A percentile compares a stretch with the other conserved stretches of the same genome.
phyloP scores from a whole-genome alignment of 2,113 vertebrate species.

The Leucopsar rothschildi region DNA sequence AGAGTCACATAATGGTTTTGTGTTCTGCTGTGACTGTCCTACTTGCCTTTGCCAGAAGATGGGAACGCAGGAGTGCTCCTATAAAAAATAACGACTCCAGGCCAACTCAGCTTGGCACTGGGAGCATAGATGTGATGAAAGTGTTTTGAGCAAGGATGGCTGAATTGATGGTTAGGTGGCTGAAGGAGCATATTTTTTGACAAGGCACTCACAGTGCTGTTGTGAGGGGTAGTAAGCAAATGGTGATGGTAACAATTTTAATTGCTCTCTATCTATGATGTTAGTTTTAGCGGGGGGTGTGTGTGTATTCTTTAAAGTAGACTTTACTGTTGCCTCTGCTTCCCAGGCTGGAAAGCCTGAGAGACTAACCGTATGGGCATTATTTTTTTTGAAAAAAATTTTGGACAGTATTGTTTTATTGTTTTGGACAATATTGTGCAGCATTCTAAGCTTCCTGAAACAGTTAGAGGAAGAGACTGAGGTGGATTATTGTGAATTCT shows the following conservation, averaged over 20 bases:
- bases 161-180: neutral
- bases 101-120: neutral
- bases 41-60: neutral
- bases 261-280: neutral
- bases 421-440: neutral
- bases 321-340: neutral
- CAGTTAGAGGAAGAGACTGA: neutral
- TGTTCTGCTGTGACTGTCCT: neutral
- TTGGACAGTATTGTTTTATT: neutral
- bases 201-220: neutral
- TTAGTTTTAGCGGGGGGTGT: rapidly evolving
- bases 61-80: neutral
- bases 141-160: neutral
- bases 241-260: neutral
- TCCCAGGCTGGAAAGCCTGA: neutral
- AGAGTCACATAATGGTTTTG: neutral
- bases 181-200: neutral
- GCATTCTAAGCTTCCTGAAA: neutral
- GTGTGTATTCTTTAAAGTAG: neutral
- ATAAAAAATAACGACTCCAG: neutral
- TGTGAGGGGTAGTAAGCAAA: neutral
- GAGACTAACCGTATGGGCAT: neutral
- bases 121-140: neutral
- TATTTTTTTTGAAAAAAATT: neutral
- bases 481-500: neutral